These are phyloP conservation scores for Drosophila eohydei DNA, from an alignment of 2,888 invertebrate genomes.

Conservation along the genomic window DNA sequence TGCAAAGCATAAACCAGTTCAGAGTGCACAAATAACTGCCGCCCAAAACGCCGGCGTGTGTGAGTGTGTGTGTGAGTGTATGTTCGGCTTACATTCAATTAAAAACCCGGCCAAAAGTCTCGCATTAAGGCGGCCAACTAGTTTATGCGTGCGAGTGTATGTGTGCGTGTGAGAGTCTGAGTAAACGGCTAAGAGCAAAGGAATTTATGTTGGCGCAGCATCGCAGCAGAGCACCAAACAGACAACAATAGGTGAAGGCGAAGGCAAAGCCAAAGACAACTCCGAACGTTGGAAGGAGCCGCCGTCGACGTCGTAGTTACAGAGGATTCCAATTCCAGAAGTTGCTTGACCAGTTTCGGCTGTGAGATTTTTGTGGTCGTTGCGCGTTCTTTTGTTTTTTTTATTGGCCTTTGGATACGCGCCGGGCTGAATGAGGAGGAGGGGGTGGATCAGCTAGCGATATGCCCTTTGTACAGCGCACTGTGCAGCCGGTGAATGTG, in stretches of 20 bases:
- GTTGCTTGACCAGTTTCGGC: slow-evolving; percentile 76
- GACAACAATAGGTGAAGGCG: slow-evolving; percentile 68
- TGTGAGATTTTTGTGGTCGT: slow-evolving; percentile 6
- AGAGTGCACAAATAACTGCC: slow-evolving; percentile 51
- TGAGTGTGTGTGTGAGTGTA: not conserved
- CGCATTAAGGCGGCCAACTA: slow-evolving; percentile 54
- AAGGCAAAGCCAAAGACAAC: slow-evolving; percentile 15
- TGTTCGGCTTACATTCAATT: slow-evolving; percentile 61
- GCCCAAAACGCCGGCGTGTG: slow-evolving; percentile 58
- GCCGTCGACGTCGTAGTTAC: slow-evolving; percentile 3
- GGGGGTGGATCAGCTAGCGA: slow-evolving; percentile 38
- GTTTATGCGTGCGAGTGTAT: slow-evolving; percentile 45
- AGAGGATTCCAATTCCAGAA: slow-evolving; percentile 75
- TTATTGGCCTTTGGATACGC: slow-evolving; percentile 9
- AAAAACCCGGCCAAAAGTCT: slow-evolving; percentile 44
- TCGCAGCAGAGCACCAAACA: slow-evolving; percentile 46
- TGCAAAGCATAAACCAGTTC: slow-evolving; percentile 61
- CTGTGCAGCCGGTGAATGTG: slow-evolving; percentile 92
- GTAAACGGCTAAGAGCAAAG: slow-evolving; percentile 53
- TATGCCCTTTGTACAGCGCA: slow-evolving; percentile 95
- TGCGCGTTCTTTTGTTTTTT: slow-evolving; percentile 15
- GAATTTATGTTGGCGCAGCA: slow-evolving; percentile 63
- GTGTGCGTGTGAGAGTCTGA: slow-evolving; percentile 30
- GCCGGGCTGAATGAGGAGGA: slow-evolving; percentile 25
- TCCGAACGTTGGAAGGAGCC: slow-evolving; percentile 20